Evolutionary conservation across 2,888 invertebrate species (phyloP).

Genomic region (Amaurobius ferox): DNA sequence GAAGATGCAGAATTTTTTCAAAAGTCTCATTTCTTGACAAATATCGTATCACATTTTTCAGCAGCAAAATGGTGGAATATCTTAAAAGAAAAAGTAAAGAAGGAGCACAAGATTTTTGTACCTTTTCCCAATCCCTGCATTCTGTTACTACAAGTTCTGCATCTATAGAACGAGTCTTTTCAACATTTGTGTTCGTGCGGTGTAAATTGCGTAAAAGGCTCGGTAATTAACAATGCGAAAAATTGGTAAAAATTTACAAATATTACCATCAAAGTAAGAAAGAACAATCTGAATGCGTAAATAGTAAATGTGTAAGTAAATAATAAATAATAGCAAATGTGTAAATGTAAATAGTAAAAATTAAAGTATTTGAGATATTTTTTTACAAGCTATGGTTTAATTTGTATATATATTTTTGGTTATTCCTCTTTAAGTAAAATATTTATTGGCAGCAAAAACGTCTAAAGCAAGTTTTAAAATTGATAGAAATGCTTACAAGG

Average conservation of each 20-base stretch:
- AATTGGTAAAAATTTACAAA: too few species aligned
- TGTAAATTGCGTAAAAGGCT: background rate
- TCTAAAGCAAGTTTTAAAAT: too few species aligned
- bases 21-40: background rate
- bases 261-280: background rate
- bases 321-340: too few species aligned
- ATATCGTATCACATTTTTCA: background rate
- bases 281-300: too few species aligned
- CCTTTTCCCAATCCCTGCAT: background rate
- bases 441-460: too few species aligned
- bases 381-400: too few species aligned
- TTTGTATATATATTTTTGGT: too few species aligned
- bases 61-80: slow-evolving; percentile 9
- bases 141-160: background rate
- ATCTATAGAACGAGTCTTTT: background rate
- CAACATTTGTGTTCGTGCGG: background rate
- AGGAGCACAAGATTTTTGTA: slow-evolving; percentile 1
- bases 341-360: too few species aligned
- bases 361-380: too few species aligned
- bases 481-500: too few species aligned
- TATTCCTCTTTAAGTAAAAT: too few species aligned
- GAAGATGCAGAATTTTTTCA: background rate
- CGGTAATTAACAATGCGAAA: background rate
- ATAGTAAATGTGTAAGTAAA: too few species aligned
- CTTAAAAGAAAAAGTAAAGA: background rate